Evolutionary conservation across 2,113 vertebrate genomes (phyloP).

Genomic region (Phyllostomus hastatus): DNA sequence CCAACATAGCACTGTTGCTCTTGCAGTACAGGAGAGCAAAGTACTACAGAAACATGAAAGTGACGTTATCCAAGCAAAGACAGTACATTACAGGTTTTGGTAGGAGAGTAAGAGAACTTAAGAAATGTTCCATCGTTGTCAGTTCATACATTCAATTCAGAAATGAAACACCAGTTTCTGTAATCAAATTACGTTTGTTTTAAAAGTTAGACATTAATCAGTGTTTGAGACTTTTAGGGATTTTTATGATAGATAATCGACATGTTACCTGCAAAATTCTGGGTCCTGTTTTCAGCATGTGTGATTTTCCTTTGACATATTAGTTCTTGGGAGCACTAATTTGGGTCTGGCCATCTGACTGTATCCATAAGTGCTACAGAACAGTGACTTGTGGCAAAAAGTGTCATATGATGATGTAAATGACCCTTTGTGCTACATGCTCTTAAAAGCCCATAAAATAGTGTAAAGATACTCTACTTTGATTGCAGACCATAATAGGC

Average conservation of each 20-base stretch:
- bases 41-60: not conserved
- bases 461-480: constrained; percentile 39
- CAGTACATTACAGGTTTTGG: not conserved
- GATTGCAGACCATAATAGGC: constrained; percentile 33
- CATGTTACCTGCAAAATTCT: constrained; percentile 44
- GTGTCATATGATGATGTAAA: not conserved
- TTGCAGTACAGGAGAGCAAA: not conserved
- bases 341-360: constrained; percentile 33
- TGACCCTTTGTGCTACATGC: not conserved
- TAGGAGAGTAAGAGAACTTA: not conserved
- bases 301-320: constrained; percentile 35
- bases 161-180: not conserved
- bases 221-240: not conserved
- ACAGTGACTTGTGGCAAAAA: constrained; percentile 28
- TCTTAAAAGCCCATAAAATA: constrained; percentile 44
- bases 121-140: not conserved
- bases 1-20: not conserved
- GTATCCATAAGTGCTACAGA: not conserved
- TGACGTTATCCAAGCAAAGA: not conserved
- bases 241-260: constrained; percentile 32
- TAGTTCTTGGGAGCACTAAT: not conserved
- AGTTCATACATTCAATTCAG: constrained; percentile 30
- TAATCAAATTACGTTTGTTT: constrained; percentile 36
- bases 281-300: not conserved
- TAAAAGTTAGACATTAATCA: not conserved